phyloP scores from a whole-genome alignment of 2,888 invertebrate species.

The Campopleginae sp. region DNA sequence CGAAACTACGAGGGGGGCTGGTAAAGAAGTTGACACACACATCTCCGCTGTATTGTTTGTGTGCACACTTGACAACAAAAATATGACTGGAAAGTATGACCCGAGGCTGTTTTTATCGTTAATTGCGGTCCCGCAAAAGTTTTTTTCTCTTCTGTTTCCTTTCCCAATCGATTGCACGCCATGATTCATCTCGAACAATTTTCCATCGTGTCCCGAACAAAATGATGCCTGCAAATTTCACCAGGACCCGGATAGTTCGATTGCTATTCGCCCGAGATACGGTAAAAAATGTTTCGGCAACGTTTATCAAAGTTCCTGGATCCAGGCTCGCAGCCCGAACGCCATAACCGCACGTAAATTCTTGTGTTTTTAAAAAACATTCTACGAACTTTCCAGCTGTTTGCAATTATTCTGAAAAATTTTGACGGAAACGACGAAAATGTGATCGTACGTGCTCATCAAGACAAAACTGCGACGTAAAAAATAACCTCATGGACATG shows the following conservation, averaged over 20 bases:
- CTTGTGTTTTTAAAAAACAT: background rate
- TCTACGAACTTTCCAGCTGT: background rate
- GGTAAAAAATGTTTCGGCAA: background rate
- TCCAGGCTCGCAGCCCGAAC: background rate
- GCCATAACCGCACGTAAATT: background rate
- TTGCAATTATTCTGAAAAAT: no score
- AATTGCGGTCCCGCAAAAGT: background rate
- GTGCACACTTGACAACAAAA: constrained; percentile 2
- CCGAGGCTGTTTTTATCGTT: constrained; percentile 15
- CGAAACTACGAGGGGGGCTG: background rate
- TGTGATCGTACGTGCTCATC: no score
- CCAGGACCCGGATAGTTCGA: background rate
- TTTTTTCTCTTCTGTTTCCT: background rate
- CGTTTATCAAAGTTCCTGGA: background rate
- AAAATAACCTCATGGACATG: no score
- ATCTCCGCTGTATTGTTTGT: constrained; percentile 35
- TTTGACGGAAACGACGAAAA: no score
- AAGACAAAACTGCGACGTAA: no score
- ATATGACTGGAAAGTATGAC: constrained; percentile 2
- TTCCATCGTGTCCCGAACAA: background rate
- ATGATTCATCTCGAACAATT: background rate
- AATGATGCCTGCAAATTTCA: background rate
- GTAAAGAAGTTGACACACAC: background rate
- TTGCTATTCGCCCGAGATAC: background rate
- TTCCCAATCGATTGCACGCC: background rate